phyloP scores from a whole-genome alignment of 2,888 invertebrate genomes.

The Patella caerulea region DNA sequence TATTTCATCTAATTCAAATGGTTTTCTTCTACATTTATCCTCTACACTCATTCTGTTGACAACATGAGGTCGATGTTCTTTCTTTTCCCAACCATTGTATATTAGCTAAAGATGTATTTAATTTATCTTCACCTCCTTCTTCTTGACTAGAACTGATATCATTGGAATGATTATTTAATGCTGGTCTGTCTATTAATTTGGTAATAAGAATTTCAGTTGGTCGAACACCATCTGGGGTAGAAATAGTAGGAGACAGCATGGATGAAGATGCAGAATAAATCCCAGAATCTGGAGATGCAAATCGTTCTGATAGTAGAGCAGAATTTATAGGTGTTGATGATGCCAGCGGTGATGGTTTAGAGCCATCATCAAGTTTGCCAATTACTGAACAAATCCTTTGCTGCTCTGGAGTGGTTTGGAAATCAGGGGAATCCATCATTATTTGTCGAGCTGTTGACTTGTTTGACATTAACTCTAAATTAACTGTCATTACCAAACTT shows the following conservation, averaged over 20 bases:
- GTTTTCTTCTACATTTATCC: slow-evolving; percentile 12
- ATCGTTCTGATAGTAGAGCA: neutral
- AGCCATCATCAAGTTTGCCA: slow-evolving; percentile 1
- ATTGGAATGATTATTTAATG: too few relatives aligned
- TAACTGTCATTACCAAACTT: too few relatives aligned
- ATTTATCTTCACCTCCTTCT: slow-evolving; percentile 24
- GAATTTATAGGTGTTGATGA: slow-evolving; percentile 23
- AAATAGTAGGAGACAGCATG: neutral
- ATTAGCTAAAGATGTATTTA: slow-evolving; percentile 55
- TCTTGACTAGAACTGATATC: too few relatives aligned
- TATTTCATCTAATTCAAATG: slow-evolving; percentile 19
- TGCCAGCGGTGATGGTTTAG: slow-evolving; percentile 12
- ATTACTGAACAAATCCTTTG: neutral
- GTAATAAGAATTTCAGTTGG: slow-evolving; percentile 1
- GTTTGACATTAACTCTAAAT: neutral
- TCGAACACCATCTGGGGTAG: neutral
- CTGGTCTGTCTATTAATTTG: neutral
- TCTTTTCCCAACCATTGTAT: slow-evolving; percentile 53
- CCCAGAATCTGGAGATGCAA: slow-evolving; percentile 19
- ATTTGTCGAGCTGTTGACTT: neutral
- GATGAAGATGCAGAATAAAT: slow-evolving; percentile 15
- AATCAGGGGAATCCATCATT: neutral
- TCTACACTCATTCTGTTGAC: slow-evolving; percentile 13
- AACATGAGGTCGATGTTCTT: slow-evolving; percentile 6
- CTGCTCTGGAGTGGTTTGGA: neutral